Conservation (phyloP, 2,797 vertebrate species). For the Syncerus caffer region DNA sequence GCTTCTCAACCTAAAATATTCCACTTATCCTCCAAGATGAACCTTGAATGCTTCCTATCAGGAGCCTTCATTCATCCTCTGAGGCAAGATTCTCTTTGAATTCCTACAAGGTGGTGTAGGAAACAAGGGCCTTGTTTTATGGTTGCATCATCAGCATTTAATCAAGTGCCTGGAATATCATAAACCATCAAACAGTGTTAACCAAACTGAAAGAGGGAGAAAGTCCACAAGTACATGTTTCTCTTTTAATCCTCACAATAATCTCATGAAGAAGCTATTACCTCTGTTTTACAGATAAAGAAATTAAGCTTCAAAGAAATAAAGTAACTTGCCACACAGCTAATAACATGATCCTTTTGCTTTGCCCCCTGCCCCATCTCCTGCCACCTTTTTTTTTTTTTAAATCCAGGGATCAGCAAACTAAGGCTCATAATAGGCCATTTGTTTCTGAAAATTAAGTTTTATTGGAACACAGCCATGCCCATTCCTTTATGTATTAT, state of each 20-base stretch:
- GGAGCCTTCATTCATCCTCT: conserved; percentile 10
- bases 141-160: conserved; percentile 22
- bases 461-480: conserved; percentile 8
- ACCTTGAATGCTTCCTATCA: neutral
- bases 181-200: neutral
- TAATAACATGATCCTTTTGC: neutral
- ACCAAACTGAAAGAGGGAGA: neutral
- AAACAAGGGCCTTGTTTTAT: neutral
- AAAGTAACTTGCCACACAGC: neutral
- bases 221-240: neutral
- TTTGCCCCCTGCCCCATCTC: neutral
- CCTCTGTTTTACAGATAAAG: neutral
- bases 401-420: neutral
- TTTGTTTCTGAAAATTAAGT: conserved; percentile 25
- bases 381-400: neutral
- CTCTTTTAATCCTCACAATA: conserved; percentile 28
- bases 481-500: neutral
- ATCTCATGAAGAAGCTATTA: neutral
- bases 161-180: neutral
- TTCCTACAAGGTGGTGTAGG: neutral
- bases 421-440: neutral
- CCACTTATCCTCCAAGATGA: neutral
- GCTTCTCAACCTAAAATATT: neutral
- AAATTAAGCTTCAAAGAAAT: conserved; percentile 18
- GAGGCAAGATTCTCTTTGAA: neutral